A percentile compares a stretch with the other conserved stretches of the same genome.
phyloP scores from a whole-genome alignment of 2,888 invertebrate species.

The Drosophila heteroneura region DNA sequence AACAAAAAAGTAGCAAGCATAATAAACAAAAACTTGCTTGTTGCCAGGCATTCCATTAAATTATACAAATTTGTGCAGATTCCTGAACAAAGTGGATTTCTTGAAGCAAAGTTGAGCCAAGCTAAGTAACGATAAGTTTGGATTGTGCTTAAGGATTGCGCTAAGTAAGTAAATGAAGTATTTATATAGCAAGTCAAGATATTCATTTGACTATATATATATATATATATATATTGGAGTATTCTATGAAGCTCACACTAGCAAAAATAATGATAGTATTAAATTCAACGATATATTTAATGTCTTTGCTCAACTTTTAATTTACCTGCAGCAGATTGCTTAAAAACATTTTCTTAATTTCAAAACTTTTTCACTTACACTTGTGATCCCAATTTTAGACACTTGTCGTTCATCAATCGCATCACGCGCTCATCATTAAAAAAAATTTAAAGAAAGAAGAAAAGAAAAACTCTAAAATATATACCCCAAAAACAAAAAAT shows the following conservation, averaged over 20 bases:
- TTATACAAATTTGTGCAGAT: slow-evolving; percentile 30
- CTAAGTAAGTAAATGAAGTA: neutral
- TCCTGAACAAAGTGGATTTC: neutral
- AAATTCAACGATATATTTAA: neutral
- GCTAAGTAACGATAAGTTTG: neutral
- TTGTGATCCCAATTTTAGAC: slow-evolving; percentile 1
- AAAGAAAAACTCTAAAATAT: neutral
- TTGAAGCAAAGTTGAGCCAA: neutral
- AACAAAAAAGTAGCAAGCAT: neutral
- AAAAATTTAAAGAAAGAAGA: slow-evolving; percentile 12
- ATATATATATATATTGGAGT: neutral
- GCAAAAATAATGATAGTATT: neutral
- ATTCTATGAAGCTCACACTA: neutral
- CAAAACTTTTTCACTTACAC: slow-evolving; percentile 7
- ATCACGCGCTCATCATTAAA: slow-evolving; percentile 43
- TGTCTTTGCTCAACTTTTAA: neutral
- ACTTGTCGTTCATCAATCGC: slow-evolving; percentile 43
- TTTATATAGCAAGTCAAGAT: neutral
- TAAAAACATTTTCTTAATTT: slow-evolving; percentile 11
- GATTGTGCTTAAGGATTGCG: neutral
- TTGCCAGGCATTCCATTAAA: slow-evolving; percentile 16
- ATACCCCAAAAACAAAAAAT: neutral
- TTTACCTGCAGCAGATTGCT: neutral
- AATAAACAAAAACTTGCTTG: slow-evolving; percentile 2
- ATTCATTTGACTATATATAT: neutral